Conservation (phyloP, 2,888 invertebrate genomes). For the Sepioteuthis lessoniana region DNA sequence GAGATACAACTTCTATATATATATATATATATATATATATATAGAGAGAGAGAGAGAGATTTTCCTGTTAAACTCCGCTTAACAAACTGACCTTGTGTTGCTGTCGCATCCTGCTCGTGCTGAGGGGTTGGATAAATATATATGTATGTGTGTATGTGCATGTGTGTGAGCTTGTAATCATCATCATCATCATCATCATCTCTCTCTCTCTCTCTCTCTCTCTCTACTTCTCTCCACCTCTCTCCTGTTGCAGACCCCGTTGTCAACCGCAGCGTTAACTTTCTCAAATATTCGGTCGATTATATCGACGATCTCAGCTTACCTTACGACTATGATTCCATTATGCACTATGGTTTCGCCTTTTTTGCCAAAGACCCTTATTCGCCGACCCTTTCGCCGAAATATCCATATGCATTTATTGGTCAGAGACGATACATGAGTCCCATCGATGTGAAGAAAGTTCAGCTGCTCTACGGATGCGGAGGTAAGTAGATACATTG, state of each 20-base stretch:
- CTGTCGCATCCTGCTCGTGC: no score
- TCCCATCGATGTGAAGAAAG: constrained; percentile 72
- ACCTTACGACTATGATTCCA: constrained; percentile 85
- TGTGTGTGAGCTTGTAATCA: neutral
- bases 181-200: neutral
- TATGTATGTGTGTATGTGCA: no score
- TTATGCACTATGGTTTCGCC: constrained; percentile 83
- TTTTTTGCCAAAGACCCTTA: constrained; percentile 77
- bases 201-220: neutral
- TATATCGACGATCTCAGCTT: constrained; percentile 60
- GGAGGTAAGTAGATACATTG: constrained; percentile 37
- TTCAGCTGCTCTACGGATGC: constrained; percentile 75
- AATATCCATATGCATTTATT: constrained; percentile 77
- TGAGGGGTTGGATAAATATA: no score
- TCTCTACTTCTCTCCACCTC: neutral
- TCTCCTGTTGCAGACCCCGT: constrained; percentile 25
- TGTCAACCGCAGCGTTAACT: constrained; percentile 54
- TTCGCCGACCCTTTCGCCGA: constrained; percentile 76
- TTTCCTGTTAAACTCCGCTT: no score
- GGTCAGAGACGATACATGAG: constrained; percentile 77
- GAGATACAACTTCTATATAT: no score
- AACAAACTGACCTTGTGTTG: no score
- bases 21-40: no score
- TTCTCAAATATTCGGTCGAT: constrained; percentile 58
- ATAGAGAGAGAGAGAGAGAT: no score